These are phyloP conservation scores for Lathamus discolor DNA, from an alignment of 2,113 vertebrate species.

Conservation along the genomic window DNA sequence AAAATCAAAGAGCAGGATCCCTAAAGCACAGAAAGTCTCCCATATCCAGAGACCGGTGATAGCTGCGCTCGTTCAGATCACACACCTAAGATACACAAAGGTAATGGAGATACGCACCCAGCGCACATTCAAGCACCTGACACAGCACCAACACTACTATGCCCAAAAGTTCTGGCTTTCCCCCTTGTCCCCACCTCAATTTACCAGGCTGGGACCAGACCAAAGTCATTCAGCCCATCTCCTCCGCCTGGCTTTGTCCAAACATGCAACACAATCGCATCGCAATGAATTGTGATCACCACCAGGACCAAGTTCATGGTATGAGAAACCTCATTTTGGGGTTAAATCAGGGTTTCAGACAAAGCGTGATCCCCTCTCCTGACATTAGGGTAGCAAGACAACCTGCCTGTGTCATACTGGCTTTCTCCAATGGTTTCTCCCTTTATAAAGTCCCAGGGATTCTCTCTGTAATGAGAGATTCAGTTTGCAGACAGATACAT, in stretches of 20 bases:
- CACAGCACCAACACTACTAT: neutral
- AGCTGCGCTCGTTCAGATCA: neutral
- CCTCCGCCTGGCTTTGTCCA: neutral
- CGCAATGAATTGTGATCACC: rapidly evolving
- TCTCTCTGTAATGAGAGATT: neutral
- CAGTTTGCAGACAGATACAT: neutral
- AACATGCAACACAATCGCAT: rapidly evolving
- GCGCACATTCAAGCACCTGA: neutral
- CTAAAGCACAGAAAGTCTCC: neutral
- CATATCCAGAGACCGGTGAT: rapidly evolving
- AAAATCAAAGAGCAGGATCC: neutral
- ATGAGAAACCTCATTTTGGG: neutral
- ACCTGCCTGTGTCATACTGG: rapidly evolving
- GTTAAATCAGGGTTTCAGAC: neutral
- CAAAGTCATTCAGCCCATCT: neutral
- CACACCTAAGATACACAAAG: neutral
- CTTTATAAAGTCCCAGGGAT: neutral
- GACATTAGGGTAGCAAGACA: neutral
- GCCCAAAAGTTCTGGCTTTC: neutral
- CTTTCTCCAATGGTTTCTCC: neutral
- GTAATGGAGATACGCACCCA: neutral
- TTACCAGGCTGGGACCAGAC: neutral
- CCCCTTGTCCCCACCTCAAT: neutral
- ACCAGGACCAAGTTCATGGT: neutral
- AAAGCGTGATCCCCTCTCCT: neutral